These are phyloP conservation scores for Drosophila paulistorum DNA, from an alignment of 1,140 invertebrate species.

Conservation along the genomic window DNA sequence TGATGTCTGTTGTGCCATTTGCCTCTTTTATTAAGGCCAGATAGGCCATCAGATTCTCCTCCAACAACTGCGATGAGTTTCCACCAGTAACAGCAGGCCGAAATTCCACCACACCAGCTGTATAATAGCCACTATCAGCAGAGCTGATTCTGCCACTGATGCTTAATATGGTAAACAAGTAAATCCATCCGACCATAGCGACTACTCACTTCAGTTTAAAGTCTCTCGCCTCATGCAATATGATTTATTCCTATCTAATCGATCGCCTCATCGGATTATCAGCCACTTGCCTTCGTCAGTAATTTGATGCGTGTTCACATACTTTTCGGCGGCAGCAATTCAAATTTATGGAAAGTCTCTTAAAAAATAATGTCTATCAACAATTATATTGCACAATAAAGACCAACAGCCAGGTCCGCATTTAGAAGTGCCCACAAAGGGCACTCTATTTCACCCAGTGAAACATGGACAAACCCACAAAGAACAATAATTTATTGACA, in stretches of 20 bases:
- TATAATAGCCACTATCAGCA: slow-evolving; percentile 73
- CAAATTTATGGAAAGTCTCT: background rate
- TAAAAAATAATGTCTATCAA: background rate
- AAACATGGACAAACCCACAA: too few species aligned
- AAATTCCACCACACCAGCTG: slow-evolving; percentile 84
- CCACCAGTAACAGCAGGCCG: slow-evolving; percentile 40
- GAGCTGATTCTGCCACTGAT: background rate
- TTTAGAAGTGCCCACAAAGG: too few species aligned
- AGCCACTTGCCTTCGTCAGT: background rate
- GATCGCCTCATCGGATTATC: background rate
- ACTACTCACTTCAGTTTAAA: background rate
- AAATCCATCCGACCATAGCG: background rate
- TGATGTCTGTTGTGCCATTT: slow-evolving; percentile 86
- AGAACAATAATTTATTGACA: too few species aligned
- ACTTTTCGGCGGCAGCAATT: slow-evolving; percentile 2
- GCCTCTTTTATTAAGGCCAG: slow-evolving; percentile 52
- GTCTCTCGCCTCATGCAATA: background rate
- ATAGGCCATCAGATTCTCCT: slow-evolving; percentile 63
- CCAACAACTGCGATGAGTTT: slow-evolving; percentile 51
- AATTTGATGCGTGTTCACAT: background rate
- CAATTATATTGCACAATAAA: background rate
- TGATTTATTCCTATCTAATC: slow-evolving; percentile 1
- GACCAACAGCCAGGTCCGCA: background rate
- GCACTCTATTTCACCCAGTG: too few species aligned
- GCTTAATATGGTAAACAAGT: background rate